phyloP scores from a whole-genome alignment of 1,140 invertebrate species.

The Bombus difficillimus region DNA sequence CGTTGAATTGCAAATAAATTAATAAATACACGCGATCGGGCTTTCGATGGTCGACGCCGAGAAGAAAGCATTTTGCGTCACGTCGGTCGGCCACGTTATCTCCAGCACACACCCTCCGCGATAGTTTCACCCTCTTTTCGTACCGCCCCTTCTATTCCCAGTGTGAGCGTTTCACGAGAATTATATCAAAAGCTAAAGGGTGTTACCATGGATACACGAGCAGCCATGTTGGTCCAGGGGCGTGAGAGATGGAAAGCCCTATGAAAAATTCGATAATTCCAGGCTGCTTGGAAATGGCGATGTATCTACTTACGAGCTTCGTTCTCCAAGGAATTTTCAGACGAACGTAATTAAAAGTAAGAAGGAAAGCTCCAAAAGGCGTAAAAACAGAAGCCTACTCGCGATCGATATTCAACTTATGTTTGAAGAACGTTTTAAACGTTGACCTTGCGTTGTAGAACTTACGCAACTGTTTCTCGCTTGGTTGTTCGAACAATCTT shows the following conservation, averaged over 20 bases:
- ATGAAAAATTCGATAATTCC: slow-evolving; percentile 67
- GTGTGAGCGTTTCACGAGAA: slow-evolving; percentile 20
- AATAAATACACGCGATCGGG: not conserved
- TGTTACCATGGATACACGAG: slow-evolving; percentile 68
- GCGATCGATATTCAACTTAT: no score
- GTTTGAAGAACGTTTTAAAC: not conserved
- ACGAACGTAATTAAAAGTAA: not conserved
- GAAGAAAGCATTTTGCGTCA: slow-evolving; percentile 34
- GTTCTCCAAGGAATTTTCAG: not conserved
- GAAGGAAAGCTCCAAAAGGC: accelerated
- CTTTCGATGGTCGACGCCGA: slow-evolving; percentile 41
- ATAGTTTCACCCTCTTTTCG: slow-evolving; percentile 45
- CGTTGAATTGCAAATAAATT: not conserved
- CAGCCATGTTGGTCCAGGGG: slow-evolving; percentile 61
- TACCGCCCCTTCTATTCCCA: slow-evolving; percentile 46
- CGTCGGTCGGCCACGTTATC: slow-evolving; percentile 31
- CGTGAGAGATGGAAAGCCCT: slow-evolving; percentile 51
- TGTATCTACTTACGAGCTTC: no score
- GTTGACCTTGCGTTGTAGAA: not conserved
- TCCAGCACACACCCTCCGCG: slow-evolving; percentile 44
- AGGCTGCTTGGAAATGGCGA: slow-evolving; percentile 59
- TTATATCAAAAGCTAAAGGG: slow-evolving; percentile 38
- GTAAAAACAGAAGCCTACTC: no score
- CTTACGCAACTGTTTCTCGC: no score
- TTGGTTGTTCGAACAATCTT: not conserved